Evolutionary conservation across 2,888 invertebrate species (phyloP).

Genomic region (Oscheius sp.): DNA sequence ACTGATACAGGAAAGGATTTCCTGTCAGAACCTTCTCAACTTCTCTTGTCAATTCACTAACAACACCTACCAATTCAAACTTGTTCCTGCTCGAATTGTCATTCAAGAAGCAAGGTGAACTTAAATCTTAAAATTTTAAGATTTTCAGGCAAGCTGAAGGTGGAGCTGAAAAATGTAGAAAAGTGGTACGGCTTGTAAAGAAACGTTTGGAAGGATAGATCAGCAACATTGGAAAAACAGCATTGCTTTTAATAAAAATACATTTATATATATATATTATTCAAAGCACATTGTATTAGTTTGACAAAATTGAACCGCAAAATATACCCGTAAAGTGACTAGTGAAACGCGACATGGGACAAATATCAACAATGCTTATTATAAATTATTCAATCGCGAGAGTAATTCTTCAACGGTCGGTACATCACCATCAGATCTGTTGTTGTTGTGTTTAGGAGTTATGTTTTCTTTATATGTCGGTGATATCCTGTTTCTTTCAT

Average conservation of each 20-base stretch:
- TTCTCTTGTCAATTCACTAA: constrained; percentile 67
- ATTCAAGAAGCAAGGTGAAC: constrained; percentile 65
- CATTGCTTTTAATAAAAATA: neutral
- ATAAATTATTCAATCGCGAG: constrained; percentile 2
- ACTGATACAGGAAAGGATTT: constrained; percentile 66
- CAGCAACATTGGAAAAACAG: neutral
- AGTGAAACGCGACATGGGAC: too few species aligned
- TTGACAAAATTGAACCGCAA: too few species aligned
- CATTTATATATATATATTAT: too few species aligned
- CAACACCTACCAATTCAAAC: constrained; percentile 55
- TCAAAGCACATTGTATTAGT: too few species aligned
- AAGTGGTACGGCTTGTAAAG: constrained; percentile 59
- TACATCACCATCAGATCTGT: too few species aligned
- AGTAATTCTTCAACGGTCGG: constrained; percentile 10
- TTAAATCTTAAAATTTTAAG: constrained; percentile 67
- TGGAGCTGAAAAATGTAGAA: constrained; percentile 67
- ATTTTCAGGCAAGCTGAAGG: constrained; percentile 65
- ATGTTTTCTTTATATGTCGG: constrained; percentile 23
- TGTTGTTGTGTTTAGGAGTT: neutral
- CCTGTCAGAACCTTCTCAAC: constrained; percentile 63
- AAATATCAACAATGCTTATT: too few species aligned
- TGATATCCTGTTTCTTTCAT: constrained; percentile 2
- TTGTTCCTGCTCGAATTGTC: constrained; percentile 56
- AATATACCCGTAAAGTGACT: neutral
- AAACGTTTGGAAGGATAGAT: constrained; percentile 39